Base-by-base conservation (phyloP, 2,888 invertebrate genomes). In the Mechanitis mazaeus region DNA sequence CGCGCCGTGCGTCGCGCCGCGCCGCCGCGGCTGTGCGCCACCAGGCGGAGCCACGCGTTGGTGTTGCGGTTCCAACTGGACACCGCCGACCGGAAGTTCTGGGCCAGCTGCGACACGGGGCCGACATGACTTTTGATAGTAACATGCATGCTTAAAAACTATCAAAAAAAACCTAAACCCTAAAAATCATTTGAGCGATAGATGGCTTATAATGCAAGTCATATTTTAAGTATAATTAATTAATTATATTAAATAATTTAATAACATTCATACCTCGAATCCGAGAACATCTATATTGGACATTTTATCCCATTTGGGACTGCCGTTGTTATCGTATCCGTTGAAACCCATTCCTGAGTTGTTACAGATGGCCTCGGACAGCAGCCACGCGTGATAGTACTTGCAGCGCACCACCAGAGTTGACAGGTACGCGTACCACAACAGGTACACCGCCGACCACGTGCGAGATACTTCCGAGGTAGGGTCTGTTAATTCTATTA, bases 371-470 rank as follows among this genome's bases (percentile, higher is more conserved):
- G 97, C 96, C 83, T 99, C 99, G 5, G 97, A 97, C 74, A 98
- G 91, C 63, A 96, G 91, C 98, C 98, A 98, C n/a, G 97, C 98
- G 81, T 97, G 96, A 88, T 98, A 98, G 91, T 98, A 98, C 90
- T 97, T 98, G 85, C 95, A 95, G 69, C 98, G 93, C 64, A 94
- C 94, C 65, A 95, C 91, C 69, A 95, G 92, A 58, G 97, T 96
- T 55, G 95, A 92, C 69, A 97, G 88, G 87, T 95, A 97, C 81
- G 94, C 93, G 76, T 95, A 93, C 85, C 92, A 91, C 28, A 91
- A 73, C 35, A 91, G 76, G 71, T 90, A 90, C 38, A 87, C 6
- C 0, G 80, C 84, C 0, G 91, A 91, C 90, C 90, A 91, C n/a
- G 88, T 81, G 0, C 85, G 81, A 0, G 90, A 86, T 12, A 88